These are phyloP conservation scores for Pygmarrhopalites habei DNA, from an alignment of 1,140 invertebrate genomes.

Conservation along the genomic window DNA sequence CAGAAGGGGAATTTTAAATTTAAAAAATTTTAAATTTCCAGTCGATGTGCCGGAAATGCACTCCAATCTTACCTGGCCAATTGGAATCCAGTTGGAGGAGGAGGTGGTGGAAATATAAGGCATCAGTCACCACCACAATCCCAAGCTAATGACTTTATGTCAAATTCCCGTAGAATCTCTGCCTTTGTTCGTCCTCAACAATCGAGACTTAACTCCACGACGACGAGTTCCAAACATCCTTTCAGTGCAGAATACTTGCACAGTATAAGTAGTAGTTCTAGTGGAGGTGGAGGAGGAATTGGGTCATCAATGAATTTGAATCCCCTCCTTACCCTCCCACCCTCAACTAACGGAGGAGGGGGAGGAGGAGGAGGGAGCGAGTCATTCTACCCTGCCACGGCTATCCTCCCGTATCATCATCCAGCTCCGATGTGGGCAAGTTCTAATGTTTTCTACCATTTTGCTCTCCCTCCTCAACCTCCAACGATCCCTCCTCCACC, in stretches of 20 bases:
- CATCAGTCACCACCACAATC: neutral
- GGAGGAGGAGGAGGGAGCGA: neutral
- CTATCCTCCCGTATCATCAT: slow-evolving; percentile 37
- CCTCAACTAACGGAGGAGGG: neutral
- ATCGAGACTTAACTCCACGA: slow-evolving; percentile 4
- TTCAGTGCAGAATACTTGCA: neutral
- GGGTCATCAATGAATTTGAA: neutral
- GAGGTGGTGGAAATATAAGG: too few relatives aligned
- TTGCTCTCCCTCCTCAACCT: slow-evolving; percentile 33
- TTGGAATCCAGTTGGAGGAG: slow-evolving; percentile 30
- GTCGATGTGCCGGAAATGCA: slow-evolving; percentile 36
- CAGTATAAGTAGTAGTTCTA: too few relatives aligned
- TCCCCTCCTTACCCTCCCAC: neutral
- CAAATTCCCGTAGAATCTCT: slow-evolving; percentile 24
- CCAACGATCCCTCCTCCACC: neutral
- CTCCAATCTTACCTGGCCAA: slow-evolving; percentile 36
- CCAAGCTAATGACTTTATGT: neutral
- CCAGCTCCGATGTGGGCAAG: slow-evolving; percentile 36
- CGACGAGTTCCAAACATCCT: neutral
- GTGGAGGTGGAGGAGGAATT: neutral
- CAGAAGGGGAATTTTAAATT: too few relatives aligned
- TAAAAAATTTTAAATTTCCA: neutral
- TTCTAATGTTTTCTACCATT: slow-evolving; percentile 39
- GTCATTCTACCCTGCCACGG: slow-evolving; percentile 18
- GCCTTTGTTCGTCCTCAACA: slow-evolving; percentile 38